phyloP scores from a whole-genome alignment of 2,797 vertebrate species.

The Pangasius mekongensis region DNA sequence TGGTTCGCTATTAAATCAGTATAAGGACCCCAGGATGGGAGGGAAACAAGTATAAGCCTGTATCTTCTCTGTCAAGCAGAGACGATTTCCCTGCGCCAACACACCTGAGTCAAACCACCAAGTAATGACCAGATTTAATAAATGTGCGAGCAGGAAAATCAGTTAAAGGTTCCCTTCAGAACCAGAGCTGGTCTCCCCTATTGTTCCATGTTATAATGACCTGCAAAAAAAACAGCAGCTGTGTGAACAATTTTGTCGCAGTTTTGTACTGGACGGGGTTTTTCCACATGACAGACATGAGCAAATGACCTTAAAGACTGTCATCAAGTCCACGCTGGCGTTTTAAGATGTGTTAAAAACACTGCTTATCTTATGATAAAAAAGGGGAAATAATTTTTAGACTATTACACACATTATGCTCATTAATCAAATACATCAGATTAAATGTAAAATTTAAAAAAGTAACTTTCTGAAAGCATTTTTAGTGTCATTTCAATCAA shows the following conservation, averaged over 20 bases:
- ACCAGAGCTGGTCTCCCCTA: background rate
- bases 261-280: background rate
- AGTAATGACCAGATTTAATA: background rate
- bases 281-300: background rate
- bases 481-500: background rate
- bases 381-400: background rate
- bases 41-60: background rate
- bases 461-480: background rate
- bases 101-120: background rate
- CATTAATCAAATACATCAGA: background rate
- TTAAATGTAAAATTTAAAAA: background rate
- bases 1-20: slow-evolving; percentile 12
- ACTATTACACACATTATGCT: background rate
- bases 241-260: background rate
- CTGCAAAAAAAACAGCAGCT: background rate
- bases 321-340: background rate
- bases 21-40: background rate
- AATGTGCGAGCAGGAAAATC: background rate
- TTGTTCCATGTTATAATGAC: background rate
- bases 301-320: background rate
- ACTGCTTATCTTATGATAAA: background rate
- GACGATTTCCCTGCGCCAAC: background rate
- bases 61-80: background rate
- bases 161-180: background rate
- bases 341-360: background rate